Evolutionary conservation across 2,113 vertebrate species (phyloP), one percentile per base, ranked within the genome.

Genomic region (Spermophilus dauricus): DNA sequence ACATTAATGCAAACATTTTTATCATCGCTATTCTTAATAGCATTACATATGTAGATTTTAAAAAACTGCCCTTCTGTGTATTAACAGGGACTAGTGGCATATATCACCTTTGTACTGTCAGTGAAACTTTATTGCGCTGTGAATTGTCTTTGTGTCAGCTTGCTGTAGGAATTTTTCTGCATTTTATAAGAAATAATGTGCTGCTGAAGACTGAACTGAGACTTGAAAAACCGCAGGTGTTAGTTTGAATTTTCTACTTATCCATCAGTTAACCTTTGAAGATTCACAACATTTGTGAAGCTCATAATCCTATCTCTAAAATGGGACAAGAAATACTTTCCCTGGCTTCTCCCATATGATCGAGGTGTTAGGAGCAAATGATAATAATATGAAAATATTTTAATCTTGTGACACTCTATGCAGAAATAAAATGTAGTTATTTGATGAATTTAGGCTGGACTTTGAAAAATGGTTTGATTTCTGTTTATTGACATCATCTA

Each of bases 401-500:
- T 76, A 73, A 89, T 87, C 8, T 13, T 92, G 10, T 77, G 37
- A 96, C 72, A 14, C 3, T 37, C 4, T 42, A 2, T 32, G n/a
- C 8, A 76, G 16, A 94, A 91, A 65, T 51, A 77, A 91, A 75
- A 82, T 80, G 8, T 32, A 89, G 85, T 77, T 95, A 72, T 75
- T 90, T 69, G 12, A 84, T 89, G 13, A 84, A 17, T 73, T 10
- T 65, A 81, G 32, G 6, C 9, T 76, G 18, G 2, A 39, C 24
- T 81, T 95, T 73, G 63, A 69, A 89, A 95, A 86, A 70, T 86
- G 20, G 17, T 88, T 95, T 77, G 11, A 81, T 39, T 90, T 96
- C 32, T 90, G 48, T n/a, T 73, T 75, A 26, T 24, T 94, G 72
- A 65, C 2, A 75, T 63, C 4, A 22, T 53, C 0, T 32, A 45